Evolutionary conservation across 1,140 invertebrate species (phyloP).

Genomic region (Calliphora vicina): DNA sequence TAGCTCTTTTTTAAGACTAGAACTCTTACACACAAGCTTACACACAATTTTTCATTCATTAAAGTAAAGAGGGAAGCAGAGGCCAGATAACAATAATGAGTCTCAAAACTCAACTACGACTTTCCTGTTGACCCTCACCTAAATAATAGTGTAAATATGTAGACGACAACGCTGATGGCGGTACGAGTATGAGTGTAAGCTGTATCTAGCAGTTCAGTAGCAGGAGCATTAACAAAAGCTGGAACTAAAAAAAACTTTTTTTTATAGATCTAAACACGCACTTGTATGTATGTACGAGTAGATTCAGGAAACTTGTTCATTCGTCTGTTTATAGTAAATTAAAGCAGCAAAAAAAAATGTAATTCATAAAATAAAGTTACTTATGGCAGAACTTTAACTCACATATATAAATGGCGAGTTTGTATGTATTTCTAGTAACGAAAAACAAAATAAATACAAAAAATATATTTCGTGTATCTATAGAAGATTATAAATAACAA

Average conservation of each 20-base stretch:
- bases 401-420: background rate
- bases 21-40: background rate
- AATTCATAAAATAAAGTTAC: background rate
- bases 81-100: background rate
- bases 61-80: background rate
- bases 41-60: background rate
- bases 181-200: background rate
- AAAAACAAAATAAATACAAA: too few species aligned
- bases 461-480: too few species aligned
- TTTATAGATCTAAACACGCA: constrained; percentile 25
- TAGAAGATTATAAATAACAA: too few species aligned
- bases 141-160: constrained; percentile 15
- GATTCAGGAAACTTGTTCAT: constrained; percentile 29
- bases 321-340: background rate
- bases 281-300: background rate
- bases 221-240: too few species aligned
- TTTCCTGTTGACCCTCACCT: constrained; percentile 34
- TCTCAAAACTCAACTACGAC: background rate
- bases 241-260: background rate
- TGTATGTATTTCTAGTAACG: too few species aligned
- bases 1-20: background rate
- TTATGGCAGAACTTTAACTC: background rate
- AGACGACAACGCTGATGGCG: background rate
- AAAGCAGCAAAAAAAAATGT: background rate
- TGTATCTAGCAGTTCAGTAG: background rate